Conservation (phyloP, 2,113 vertebrate species). For the Dipodomys stephensi region DNA sequence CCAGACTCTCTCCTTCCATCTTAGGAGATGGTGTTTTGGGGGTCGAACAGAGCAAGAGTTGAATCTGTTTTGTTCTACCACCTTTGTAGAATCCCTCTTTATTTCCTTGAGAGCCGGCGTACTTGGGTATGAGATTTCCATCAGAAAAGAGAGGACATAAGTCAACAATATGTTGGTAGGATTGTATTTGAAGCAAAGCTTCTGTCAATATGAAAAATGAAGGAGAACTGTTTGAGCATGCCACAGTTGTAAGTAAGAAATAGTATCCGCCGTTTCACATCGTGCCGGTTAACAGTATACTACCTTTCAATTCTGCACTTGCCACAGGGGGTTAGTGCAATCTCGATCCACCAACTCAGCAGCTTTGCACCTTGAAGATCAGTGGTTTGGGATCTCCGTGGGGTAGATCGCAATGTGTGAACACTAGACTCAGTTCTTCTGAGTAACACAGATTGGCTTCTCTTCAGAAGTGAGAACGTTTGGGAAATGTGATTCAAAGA, state of each 20-base stretch:
- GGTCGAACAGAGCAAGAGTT: background rate
- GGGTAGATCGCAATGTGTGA: background rate
- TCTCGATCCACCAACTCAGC: background rate
- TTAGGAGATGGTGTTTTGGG: background rate
- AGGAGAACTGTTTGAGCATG: conserved; percentile 6
- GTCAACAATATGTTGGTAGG: background rate
- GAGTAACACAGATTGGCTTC: background rate
- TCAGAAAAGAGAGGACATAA: background rate
- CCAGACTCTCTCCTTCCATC: background rate
- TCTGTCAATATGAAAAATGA: conserved; percentile 24
- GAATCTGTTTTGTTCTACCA: background rate
- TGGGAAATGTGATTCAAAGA: background rate
- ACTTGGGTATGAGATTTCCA: background rate
- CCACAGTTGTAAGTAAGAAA: background rate
- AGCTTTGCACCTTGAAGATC: background rate
- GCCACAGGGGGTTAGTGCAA: background rate
- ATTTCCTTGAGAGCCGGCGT: background rate
- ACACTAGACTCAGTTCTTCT: background rate
- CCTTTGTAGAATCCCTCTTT: background rate
- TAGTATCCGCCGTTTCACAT: background rate
- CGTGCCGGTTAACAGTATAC: background rate
- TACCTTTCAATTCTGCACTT: background rate
- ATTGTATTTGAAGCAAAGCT: background rate
- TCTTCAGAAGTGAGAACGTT: background rate
- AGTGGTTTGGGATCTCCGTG: background rate